A percentile compares a stretch with the other conserved stretches of the same genome.
These are phyloP conservation scores for Thelaira solivaga DNA, from an alignment of 2,888 invertebrate species.

Conservation along the genomic window DNA sequence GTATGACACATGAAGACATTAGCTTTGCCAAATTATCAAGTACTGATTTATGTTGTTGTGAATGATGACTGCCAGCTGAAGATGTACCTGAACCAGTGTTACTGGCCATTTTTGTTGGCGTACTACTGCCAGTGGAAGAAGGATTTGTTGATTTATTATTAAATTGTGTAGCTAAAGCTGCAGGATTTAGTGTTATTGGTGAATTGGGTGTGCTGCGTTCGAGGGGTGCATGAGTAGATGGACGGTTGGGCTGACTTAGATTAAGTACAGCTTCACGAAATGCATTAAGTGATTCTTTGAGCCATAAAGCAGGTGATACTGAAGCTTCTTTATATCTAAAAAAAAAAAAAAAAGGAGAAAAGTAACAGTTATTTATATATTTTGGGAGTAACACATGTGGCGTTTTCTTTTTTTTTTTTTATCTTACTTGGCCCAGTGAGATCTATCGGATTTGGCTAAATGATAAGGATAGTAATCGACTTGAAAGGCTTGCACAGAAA, in stretches of 20 bases:
- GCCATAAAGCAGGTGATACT: constrained; percentile 90
- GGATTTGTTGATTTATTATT: constrained; percentile 57
- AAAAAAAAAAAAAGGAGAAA: too few relatives aligned
- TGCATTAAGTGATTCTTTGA: constrained; percentile 87
- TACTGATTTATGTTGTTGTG: constrained; percentile 80
- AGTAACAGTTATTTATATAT: not conserved
- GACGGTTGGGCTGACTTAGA: constrained; percentile 82
- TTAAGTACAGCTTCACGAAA: constrained; percentile 88
- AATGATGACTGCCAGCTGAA: constrained; percentile 77
- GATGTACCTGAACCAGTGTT: constrained; percentile 65
- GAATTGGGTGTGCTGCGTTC: constrained; percentile 75
- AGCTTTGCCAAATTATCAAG: constrained; percentile 88
- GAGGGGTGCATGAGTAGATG: constrained; percentile 75
- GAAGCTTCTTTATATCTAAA: constrained; percentile 85
- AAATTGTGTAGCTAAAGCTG: constrained; percentile 67
- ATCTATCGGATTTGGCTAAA: constrained; percentile 90
- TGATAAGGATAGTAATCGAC: constrained; percentile 98
- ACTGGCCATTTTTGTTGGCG: constrained; percentile 64
- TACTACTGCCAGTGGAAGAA: constrained; percentile 62
- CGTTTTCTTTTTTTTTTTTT: not conserved
- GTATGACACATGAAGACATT: constrained; percentile 93
- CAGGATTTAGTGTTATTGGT: constrained; percentile 71
- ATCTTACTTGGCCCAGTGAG: constrained; percentile 89
- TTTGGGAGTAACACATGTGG: not conserved
- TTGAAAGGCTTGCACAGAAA: constrained; percentile 90